phyloP scores from a whole-genome alignment of 2,113 vertebrate species.

The Pithys albifrons region DNA sequence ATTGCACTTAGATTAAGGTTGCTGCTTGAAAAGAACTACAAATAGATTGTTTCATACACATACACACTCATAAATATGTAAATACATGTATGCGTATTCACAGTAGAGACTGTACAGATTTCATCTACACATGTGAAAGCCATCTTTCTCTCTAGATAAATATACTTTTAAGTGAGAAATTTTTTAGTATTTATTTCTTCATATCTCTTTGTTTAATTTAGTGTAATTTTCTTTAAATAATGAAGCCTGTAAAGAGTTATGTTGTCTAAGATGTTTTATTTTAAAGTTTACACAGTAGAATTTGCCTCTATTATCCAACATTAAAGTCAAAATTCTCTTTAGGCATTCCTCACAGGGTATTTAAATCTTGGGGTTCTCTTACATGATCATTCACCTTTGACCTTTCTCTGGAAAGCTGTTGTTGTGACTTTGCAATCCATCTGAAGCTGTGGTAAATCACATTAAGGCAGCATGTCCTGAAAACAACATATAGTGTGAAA shows the following conservation, averaged over 20 bases:
- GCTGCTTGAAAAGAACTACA: background rate
- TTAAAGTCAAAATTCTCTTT: background rate
- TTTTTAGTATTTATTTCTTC: background rate
- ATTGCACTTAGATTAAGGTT: background rate
- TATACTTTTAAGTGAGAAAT: background rate
- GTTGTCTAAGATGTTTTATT: background rate
- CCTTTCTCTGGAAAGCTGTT: background rate
- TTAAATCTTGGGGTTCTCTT: background rate
- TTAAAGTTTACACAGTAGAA: background rate
- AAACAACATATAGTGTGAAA: background rate
- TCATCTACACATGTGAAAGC: background rate
- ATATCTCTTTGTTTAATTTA: background rate
- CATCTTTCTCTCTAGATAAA: background rate
- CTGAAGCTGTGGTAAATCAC: background rate
- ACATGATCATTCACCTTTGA: background rate
- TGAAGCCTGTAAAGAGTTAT: background rate
- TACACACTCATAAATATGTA: background rate
- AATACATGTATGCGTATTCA: no score
- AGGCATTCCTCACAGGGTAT: fast-evolving
- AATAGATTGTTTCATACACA: background rate
- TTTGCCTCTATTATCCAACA: background rate
- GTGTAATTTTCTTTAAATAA: background rate
- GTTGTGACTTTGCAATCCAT: background rate
- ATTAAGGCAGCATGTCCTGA: background rate
- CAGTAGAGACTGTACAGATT: background rate